Evolutionary conservation across 2,888 invertebrate genomes (phyloP).

Genomic region (Yponomeuta malinellus): DNA sequence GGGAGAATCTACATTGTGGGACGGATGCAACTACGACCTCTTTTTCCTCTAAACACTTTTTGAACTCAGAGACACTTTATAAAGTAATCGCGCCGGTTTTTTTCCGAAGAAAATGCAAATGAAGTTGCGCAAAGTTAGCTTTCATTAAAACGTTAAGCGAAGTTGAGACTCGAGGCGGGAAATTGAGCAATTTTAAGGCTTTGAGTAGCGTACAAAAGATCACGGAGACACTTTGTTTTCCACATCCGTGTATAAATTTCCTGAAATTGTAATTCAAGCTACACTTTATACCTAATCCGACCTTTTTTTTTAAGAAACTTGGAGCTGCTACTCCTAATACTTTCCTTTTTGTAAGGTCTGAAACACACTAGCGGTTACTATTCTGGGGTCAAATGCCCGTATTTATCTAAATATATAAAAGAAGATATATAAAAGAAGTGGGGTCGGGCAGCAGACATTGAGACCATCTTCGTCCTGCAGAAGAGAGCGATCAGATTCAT

Average conservation of each 20-base stretch:
- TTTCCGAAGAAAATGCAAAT: constrained; percentile 41
- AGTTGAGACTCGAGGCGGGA: constrained; percentile 53
- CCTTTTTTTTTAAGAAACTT: background rate
- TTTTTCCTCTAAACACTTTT: background rate
- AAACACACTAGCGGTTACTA: too few relatives aligned
- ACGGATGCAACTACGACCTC: background rate
- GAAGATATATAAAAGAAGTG: too few relatives aligned
- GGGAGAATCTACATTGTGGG: too few relatives aligned
- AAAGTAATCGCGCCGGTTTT: constrained; percentile 50
- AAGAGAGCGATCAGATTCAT: too few relatives aligned
- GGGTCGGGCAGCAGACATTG: too few relatives aligned
- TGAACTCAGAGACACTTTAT: constrained; percentile 32
- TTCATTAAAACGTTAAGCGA: constrained; percentile 58
- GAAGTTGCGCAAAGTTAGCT: constrained; percentile 52
- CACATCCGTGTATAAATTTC: background rate
- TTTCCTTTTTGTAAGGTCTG: background rate
- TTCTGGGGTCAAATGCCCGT: too few relatives aligned
- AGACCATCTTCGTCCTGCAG: too few relatives aligned
- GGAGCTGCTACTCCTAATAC: background rate
- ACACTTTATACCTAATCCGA: background rate
- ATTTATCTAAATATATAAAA: too few relatives aligned
- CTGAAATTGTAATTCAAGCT: background rate
- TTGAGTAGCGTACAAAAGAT: background rate
- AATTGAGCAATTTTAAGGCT: constrained; percentile 54
- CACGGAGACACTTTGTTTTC: background rate